A percentile compares a stretch with the other conserved stretches of the same genome.
These are phyloP conservation scores for Bedellia somnulentella DNA, from an alignment of 2,888 invertebrate genomes.

Conservation along the genomic window DNA sequence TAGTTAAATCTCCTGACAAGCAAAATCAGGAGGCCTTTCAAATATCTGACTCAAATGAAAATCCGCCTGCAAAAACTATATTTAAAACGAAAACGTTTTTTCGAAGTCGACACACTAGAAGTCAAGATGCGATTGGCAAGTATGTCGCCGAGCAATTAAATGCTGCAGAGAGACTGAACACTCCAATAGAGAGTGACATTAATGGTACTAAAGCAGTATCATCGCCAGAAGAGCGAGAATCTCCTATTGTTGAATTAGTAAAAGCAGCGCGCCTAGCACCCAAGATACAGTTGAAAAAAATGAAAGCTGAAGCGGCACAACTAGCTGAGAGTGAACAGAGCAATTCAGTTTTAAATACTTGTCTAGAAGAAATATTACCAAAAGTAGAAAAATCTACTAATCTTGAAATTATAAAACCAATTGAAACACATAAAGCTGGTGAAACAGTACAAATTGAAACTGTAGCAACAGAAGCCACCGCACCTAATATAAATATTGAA, in stretches of 20 bases:
- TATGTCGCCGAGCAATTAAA: slow-evolving; percentile 54
- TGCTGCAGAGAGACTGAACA: slow-evolving; percentile 44
- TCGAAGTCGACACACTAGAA: slow-evolving; percentile 55
- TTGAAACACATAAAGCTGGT: too few species aligned
- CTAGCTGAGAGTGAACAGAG: slow-evolving; percentile 18
- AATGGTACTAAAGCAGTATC: slow-evolving; percentile 38
- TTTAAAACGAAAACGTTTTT: slow-evolving; percentile 60
- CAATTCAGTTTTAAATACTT: too few species aligned
- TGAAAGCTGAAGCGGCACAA: slow-evolving; percentile 49
- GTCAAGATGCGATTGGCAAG: slow-evolving; percentile 56
- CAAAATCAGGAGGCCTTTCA: slow-evolving; percentile 17
- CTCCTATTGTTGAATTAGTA: slow-evolving; percentile 49
- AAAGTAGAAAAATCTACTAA: too few species aligned
- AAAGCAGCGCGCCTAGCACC: slow-evolving; percentile 58
- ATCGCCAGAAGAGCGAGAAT: slow-evolving; percentile 38
- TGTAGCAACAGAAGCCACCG: not conserved
- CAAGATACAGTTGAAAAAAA: slow-evolving; percentile 53
- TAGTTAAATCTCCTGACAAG: slow-evolving; percentile 53
- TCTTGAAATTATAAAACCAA: too few species aligned
- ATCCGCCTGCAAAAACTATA: slow-evolving; percentile 39
- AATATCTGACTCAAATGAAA: slow-evolving; percentile 18
- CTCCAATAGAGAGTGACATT: slow-evolving; percentile 31
- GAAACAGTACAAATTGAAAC: too few species aligned
- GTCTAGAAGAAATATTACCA: too few species aligned
- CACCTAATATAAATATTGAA: not conserved